phyloP scores from a whole-genome alignment of 2,888 invertebrate genomes.

The Drosophila paucipuncta region DNA sequence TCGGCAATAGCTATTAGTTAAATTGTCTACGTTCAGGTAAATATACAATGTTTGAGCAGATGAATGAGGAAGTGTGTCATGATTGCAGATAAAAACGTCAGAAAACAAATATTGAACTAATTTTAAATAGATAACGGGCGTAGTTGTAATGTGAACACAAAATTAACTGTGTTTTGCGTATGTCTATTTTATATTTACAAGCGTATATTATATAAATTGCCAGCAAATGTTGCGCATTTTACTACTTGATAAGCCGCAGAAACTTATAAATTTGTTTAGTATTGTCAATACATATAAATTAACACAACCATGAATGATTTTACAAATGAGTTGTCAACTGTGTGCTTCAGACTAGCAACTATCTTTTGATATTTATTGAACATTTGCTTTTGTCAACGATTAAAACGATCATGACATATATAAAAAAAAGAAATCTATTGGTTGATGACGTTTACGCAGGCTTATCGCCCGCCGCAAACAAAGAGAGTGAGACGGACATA shows the following conservation, averaged over 20 bases:
- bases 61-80: conserved; percentile 17
- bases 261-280: not conserved
- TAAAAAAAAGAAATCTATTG: conserved; percentile 55
- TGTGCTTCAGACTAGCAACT: not conserved
- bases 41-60: conserved; percentile 8
- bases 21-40: not conserved
- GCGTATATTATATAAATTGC: conserved; percentile 18
- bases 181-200: conserved; percentile 51
- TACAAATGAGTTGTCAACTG: not conserved
- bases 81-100: conserved; percentile 41
- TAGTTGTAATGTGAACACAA: conserved; percentile 11
- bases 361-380: conserved; percentile 15
- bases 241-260: conserved; percentile 36
- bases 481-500: not conserved
- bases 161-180: conserved; percentile 3
- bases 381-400: conserved; percentile 38
- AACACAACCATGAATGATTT: not conserved
- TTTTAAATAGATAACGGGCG: conserved; percentile 28
- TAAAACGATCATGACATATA: conserved; percentile 73
- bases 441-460: conserved; percentile 45
- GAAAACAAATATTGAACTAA: conserved; percentile 17
- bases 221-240: conserved; percentile 28
- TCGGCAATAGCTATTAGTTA: not conserved
- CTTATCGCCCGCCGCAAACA: conserved; percentile 47
- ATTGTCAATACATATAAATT: not conserved